Evolutionary conservation across 2,797 vertebrate genomes (phyloP).

Genomic region (Lycodopsis pacificus): DNA sequence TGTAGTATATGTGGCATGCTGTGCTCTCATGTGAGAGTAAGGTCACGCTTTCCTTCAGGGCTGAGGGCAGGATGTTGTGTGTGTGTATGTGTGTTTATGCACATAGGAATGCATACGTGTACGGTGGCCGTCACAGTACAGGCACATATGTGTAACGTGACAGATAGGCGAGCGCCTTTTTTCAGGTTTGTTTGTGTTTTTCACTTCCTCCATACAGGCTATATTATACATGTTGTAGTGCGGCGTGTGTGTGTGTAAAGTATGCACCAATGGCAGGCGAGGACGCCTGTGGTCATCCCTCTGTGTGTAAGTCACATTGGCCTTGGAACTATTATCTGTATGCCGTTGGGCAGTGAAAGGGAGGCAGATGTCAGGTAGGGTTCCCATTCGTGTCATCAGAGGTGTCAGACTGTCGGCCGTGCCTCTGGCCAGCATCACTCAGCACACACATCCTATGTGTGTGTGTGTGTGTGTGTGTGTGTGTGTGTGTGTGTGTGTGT

Average conservation of each 20-base stretch:
- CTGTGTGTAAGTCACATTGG: slow-evolving; percentile 63
- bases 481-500: slow-evolving; percentile 26
- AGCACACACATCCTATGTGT: slow-evolving; percentile 26
- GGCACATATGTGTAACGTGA: slow-evolving; percentile 4
- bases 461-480: slow-evolving; percentile 31
- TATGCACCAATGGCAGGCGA: background rate
- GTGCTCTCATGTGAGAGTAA: slow-evolving; percentile 23
- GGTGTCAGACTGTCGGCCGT: slow-evolving; percentile 68
- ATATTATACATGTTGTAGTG: slow-evolving; percentile 4
- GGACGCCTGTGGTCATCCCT: slow-evolving; percentile 51
- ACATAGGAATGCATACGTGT: background rate
- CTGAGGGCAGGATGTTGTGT: slow-evolving; percentile 2
- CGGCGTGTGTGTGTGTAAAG: background rate
- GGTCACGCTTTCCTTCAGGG: slow-evolving; percentile 50
- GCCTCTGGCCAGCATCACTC: slow-evolving; percentile 66
- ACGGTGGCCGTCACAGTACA: background rate
- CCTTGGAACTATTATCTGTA: slow-evolving; percentile 58
- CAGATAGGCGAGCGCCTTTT: slow-evolving; percentile 6
- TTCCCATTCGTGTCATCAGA: slow-evolving; percentile 71
- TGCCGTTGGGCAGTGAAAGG: slow-evolving; percentile 55
- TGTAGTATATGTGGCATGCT: slow-evolving; percentile 1
- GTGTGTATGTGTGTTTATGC: slow-evolving; percentile 12
- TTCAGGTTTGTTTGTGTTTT: slow-evolving; percentile 30
- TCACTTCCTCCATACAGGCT: slow-evolving; percentile 9
- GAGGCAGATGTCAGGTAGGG: slow-evolving; percentile 72